These are phyloP conservation scores for Dendrolimus houi DNA, from an alignment of 2,888 invertebrate species.

Conservation along the genomic window DNA sequence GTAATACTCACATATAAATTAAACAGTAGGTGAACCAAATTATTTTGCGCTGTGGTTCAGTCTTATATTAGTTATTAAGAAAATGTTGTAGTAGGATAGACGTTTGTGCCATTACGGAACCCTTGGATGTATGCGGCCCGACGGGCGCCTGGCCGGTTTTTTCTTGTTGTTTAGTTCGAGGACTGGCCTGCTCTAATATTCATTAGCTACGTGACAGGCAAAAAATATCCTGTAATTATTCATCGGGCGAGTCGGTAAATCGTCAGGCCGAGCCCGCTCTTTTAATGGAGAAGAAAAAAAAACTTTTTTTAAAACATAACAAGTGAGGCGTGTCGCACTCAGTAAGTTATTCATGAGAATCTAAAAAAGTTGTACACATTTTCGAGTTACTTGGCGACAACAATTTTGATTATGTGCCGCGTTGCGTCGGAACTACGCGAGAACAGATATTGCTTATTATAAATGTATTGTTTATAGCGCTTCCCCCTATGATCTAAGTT, in stretches of 20 bases:
- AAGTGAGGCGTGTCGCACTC: slow-evolving; percentile 56
- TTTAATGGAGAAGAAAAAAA: slow-evolving; percentile 65
- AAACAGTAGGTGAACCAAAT: too few species aligned
- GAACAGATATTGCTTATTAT: slow-evolving; percentile 4
- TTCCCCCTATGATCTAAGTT: background rate
- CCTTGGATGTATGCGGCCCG: background rate
- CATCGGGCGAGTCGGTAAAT: slow-evolving; percentile 62
- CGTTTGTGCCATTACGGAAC: too few species aligned
- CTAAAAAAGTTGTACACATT: slow-evolving; percentile 40
- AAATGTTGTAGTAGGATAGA: too few species aligned
- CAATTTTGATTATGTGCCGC: slow-evolving; percentile 49
- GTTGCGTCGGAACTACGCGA: slow-evolving; percentile 23
- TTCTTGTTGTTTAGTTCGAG: slow-evolving; percentile 4
- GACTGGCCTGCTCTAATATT: slow-evolving; percentile 51
- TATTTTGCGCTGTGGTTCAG: too few species aligned
- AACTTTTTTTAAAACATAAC: slow-evolving; percentile 59
- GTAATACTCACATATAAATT: too few species aligned
- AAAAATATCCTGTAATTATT: slow-evolving; percentile 71
- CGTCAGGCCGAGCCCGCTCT: slow-evolving; percentile 45
- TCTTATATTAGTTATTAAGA: too few species aligned
- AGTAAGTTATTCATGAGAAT: slow-evolving; percentile 63
- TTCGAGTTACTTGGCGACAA: slow-evolving; percentile 17
- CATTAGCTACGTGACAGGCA: slow-evolving; percentile 69
- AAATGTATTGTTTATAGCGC: slow-evolving; percentile 1
- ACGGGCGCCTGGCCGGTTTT: slow-evolving; percentile 2